Evolutionary conservation across 2,797 vertebrate species (phyloP).

Genomic region (Limnodromus scolopaceus): DNA sequence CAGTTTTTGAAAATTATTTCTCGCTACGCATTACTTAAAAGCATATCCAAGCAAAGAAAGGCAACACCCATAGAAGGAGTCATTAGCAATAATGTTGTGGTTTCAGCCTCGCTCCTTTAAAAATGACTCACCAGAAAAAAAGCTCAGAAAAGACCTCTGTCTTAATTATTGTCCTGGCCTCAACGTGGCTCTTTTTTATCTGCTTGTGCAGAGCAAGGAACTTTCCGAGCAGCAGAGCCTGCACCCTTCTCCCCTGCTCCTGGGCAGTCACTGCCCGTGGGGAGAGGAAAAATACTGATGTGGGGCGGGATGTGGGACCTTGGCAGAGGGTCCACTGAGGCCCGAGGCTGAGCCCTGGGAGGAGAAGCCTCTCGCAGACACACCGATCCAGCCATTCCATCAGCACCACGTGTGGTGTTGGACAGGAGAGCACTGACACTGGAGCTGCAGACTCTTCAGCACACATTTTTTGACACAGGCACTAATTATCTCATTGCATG

Average conservation of each 20-base stretch:
- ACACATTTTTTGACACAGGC: neutral
- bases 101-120: neutral
- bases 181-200: neutral
- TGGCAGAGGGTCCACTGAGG: neutral
- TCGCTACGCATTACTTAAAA: neutral
- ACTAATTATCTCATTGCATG: neutral
- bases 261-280: neutral
- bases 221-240: neutral
- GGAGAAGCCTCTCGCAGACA: neutral
- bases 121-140: neutral
- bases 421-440: neutral
- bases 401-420: neutral
- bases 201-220: neutral
- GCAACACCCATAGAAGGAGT: neutral
- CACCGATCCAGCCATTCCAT: neutral
- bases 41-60: neutral
- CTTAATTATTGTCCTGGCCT: neutral
- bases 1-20: neutral
- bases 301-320: fast-evolving
- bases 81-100: neutral
- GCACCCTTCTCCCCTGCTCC: neutral
- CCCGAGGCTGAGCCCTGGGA: neutral
- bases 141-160: neutral
- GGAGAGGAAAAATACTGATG: neutral
- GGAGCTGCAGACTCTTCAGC: neutral